These are phyloP conservation scores for Megamerina dolium DNA, from an alignment of 2,888 invertebrate species.

Conservation along the genomic window DNA sequence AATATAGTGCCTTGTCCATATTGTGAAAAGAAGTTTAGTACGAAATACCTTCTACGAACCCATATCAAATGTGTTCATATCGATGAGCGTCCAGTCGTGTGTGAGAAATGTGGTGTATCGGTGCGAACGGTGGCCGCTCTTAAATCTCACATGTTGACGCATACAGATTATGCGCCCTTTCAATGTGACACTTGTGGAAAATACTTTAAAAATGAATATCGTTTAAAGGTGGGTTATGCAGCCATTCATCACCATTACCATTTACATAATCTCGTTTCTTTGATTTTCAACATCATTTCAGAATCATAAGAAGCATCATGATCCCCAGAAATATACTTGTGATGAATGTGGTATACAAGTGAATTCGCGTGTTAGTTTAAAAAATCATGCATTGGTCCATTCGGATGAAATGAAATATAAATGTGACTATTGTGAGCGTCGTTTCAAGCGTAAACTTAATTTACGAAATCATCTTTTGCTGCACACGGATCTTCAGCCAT, in stretches of 20 bases:
- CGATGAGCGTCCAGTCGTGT: conserved; percentile 50
- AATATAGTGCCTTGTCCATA: conserved; percentile 30
- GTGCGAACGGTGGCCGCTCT: conserved; percentile 50
- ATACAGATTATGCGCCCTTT: conserved; percentile 50
- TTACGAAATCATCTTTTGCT: conserved; percentile 46
- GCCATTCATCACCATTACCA: conserved; percentile 47
- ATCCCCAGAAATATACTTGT: conserved; percentile 41
- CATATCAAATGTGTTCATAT: conserved; percentile 40
- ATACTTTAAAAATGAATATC: conserved; percentile 42
- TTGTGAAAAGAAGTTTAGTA: conserved; percentile 40
- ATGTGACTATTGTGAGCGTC: conserved; percentile 41
- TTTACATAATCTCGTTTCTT: conserved; percentile 38
- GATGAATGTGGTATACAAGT: conserved; percentile 39
- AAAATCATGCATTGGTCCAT: conserved; percentile 40
- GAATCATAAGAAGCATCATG: conserved; percentile 40
- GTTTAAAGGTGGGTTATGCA: conserved; percentile 32
- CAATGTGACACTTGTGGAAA: conserved; percentile 50
- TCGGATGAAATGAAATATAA: conserved; percentile 44
- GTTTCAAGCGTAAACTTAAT: conserved; percentile 46
- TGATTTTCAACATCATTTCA: conserved; percentile 13
- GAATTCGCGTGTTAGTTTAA: conserved; percentile 38
- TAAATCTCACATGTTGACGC: conserved; percentile 50
- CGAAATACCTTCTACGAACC: conserved; percentile 26
- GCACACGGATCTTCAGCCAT: conserved; percentile 46
- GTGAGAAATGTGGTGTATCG: conserved; percentile 51